These are phyloP conservation scores for Canis aureus DNA, from an alignment of 2,113 vertebrate species.

Conservation along the genomic window DNA sequence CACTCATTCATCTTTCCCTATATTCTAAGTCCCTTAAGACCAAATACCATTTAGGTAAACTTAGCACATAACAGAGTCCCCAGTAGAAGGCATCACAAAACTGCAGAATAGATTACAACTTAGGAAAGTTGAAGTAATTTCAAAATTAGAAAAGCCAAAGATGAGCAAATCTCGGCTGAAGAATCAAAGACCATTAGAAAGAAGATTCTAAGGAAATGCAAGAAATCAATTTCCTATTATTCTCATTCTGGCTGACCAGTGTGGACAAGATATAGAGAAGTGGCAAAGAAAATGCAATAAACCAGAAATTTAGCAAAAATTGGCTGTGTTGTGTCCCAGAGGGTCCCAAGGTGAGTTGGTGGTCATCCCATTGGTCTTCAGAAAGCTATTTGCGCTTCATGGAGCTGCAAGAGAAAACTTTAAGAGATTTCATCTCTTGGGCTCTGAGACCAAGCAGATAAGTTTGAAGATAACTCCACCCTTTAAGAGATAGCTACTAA, in stretches of 20 bases:
- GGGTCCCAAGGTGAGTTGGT: neutral
- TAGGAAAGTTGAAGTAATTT: neutral
- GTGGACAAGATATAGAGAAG: neutral
- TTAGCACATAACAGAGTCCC: neutral
- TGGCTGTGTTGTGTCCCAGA: neutral
- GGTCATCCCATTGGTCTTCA: neutral
- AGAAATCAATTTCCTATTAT: neutral
- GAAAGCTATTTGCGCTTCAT: neutral
- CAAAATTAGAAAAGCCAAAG: constrained; percentile 1
- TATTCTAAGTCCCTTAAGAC: neutral
- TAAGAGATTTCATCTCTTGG: neutral
- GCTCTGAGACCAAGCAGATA: neutral
- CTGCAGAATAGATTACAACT: neutral
- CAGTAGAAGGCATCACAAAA: neutral
- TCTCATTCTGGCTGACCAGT: neutral
- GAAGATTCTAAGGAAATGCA: neutral
- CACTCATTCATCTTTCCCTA: neutral
- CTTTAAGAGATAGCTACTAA: neutral
- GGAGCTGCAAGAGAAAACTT: neutral
- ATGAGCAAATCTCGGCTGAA: neutral
- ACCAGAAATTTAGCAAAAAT: neutral
- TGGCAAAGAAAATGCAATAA: neutral
- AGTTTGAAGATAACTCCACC: neutral
- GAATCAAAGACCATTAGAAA: neutral
- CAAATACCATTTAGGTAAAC: neutral